A percentile compares a stretch with the other conserved stretches of the same genome.
phyloP scores from a whole-genome alignment of 2,113 vertebrate species.

The Cheilinus undulatus region DNA sequence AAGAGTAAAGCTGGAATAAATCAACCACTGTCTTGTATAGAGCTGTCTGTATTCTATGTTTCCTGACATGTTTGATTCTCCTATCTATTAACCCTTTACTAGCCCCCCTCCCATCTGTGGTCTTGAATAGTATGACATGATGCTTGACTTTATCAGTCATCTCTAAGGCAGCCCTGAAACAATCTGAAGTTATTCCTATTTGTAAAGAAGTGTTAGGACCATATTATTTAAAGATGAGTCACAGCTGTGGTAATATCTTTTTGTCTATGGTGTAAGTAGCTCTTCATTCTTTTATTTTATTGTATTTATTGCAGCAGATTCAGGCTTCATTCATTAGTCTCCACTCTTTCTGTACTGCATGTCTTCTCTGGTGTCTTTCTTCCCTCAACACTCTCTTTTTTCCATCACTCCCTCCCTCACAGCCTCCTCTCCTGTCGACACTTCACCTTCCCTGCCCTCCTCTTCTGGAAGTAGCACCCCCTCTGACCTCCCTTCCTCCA shows the following conservation, averaged over 20 bases:
- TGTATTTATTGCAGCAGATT: constrained; percentile 61
- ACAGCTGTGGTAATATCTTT: constrained; percentile 44
- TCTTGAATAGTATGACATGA: constrained; percentile 28
- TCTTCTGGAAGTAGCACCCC: constrained; percentile 84
- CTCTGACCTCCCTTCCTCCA: constrained; percentile 81
- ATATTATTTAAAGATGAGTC: constrained; percentile 68
- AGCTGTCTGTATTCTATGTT: constrained; percentile 14
- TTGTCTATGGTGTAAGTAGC: constrained; percentile 18
- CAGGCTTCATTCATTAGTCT: constrained; percentile 4
- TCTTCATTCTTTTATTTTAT: constrained; percentile 17
- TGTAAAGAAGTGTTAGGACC: constrained; percentile 46
- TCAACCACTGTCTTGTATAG: constrained; percentile 37
- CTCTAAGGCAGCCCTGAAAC: constrained; percentile 47
- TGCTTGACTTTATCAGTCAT: constrained; percentile 18
- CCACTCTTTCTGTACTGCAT: constrained; percentile 49
- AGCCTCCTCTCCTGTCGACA: constrained; percentile 87
- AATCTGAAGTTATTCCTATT: constrained; percentile 56
- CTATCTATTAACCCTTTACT: constrained; percentile 65
- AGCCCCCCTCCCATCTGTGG: constrained; percentile 17
- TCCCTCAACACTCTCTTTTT: constrained; percentile 83
- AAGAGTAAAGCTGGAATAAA: constrained; percentile 34
- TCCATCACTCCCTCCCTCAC: constrained; percentile 73
- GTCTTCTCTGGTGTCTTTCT: constrained; percentile 60
- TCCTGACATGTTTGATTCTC: constrained; percentile 16
- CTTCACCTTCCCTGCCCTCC: constrained; percentile 88